phyloP scores from a whole-genome alignment of 64 coral and sea anemone species.

The Pocillopora damicornis region DNA sequence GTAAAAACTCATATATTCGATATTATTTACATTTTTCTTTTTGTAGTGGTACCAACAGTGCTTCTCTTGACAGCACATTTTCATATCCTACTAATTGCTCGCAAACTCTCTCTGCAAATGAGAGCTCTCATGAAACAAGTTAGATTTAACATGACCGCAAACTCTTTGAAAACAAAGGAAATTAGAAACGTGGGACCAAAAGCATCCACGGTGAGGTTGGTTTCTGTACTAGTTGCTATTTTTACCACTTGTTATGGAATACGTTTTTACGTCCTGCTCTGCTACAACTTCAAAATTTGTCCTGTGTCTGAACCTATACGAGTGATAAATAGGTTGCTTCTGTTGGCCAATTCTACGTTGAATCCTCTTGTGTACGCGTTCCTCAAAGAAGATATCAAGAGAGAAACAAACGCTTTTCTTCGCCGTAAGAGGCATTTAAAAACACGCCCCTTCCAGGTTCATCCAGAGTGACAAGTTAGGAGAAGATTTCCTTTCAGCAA shows the following conservation, averaged over 20 bases:
- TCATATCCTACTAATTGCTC: not conserved
- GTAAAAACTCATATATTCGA: not conserved
- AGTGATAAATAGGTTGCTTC: not conserved
- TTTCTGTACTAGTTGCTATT: not conserved
- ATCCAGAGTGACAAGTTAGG: no score
- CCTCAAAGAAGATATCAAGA: not conserved
- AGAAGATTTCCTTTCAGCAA: no score
- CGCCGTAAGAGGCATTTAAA: not conserved
- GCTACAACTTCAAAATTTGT: not conserved
- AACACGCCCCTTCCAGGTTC: no score
- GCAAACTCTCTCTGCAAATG: not conserved
- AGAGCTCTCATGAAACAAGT: slow-evolving; percentile 1
- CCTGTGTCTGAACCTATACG: not conserved
- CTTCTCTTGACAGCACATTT: not conserved
- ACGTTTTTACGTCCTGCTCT: not conserved
- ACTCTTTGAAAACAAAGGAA: not conserved
- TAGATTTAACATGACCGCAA: not conserved
- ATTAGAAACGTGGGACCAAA: not conserved
- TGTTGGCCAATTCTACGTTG: not conserved
- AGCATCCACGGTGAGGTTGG: not conserved
- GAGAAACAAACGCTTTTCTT: not conserved
- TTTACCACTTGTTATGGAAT: not conserved
- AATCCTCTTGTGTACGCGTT: slow-evolving; percentile 17
- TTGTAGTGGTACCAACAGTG: not conserved
- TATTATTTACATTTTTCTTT: not conserved